Evolutionary conservation across 2,888 invertebrate genomes (phyloP), one percentile per base, ranked within the genome.

Genomic region (Temnothorax unifasciatus): DNA sequence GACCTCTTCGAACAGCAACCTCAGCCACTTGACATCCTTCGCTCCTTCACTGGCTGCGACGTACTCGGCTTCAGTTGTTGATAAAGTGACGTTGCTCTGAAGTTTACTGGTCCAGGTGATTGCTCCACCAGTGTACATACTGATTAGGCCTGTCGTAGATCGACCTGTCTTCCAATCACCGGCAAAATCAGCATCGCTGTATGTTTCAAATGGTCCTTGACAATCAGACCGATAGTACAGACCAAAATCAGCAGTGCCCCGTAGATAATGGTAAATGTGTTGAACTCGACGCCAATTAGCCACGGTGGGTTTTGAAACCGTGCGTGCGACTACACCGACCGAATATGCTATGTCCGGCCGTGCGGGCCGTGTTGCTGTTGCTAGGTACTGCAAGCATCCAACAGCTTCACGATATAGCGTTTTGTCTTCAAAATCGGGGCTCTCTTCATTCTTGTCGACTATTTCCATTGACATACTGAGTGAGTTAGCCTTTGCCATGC

Each of bases 11-110:
- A 59, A 25, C 3, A 64, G n/a, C 8, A 6, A 2, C 18, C n/a
- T n/a, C 6, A 44, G 4, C 66, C 66, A 66, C 3, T 29, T 66
- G 6, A 25, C 4, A 6, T 44, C 21, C 18, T 44, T 66, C 1
- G 66, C n/a, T 66, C 13, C 44, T 8, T 64, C 41, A n/a, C 66
- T 66, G 2, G 66, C 66, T n/a, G 66, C 66, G 3, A 66, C 44
- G 18, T 29, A 61, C 29, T 61, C 29, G 1, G 29, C 59, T 6
- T 61, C 59, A 0, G 59, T 61, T 3, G 59, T 61, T 2, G 29
- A 61, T 1, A 66, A 18, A 0, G 66, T 9, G 5, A 66, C 66
- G 6, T 11, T 29, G 2, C 5, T 66, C 0, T 66, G 41, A 6
- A n/a, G 21, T 44, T 25, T 18, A 5, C 66, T 41, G 4, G n/a